Evolutionary conservation across 2,888 invertebrate genomes (phyloP).

Genomic region (Eremobia ochroleuca): DNA sequence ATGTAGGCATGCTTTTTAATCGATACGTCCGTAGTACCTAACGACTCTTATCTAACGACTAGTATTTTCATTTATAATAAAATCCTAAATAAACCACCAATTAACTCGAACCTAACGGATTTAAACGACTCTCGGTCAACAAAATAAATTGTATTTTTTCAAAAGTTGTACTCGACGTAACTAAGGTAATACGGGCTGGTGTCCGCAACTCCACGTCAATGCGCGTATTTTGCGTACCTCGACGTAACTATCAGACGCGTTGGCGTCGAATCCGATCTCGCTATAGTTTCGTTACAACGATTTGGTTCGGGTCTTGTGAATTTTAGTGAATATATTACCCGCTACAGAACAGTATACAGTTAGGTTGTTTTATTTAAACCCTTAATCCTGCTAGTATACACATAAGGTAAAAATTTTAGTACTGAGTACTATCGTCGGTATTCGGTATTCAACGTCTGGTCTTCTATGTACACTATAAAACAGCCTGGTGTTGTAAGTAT

Average conservation of each 20-base stretch:
- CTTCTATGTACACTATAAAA: constrained; percentile 5
- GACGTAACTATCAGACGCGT: too few species aligned
- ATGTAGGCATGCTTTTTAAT: neutral
- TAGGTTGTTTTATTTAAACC: neutral
- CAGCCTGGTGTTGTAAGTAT: neutral
- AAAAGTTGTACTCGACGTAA: neutral
- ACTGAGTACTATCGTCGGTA: neutral
- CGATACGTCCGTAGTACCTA: too few species aligned
- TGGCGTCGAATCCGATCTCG: neutral
- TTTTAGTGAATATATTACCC: neutral
- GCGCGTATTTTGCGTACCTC: too few species aligned
- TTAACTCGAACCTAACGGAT: neutral
- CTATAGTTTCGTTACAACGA: neutral
- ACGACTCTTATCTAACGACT: neutral
- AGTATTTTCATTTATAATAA: neutral
- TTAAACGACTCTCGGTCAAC: neutral
- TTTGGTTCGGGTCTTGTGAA: neutral
- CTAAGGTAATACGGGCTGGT: too few species aligned
- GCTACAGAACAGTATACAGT: neutral
- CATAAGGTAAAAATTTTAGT: neutral
- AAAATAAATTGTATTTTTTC: neutral
- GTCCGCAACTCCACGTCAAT: too few species aligned
- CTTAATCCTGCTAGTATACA: neutral
- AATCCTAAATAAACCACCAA: neutral
- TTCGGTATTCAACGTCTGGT: neutral